Conservation (phyloP, 2,797 vertebrate genomes). For the Squalus acanthias region DNA sequence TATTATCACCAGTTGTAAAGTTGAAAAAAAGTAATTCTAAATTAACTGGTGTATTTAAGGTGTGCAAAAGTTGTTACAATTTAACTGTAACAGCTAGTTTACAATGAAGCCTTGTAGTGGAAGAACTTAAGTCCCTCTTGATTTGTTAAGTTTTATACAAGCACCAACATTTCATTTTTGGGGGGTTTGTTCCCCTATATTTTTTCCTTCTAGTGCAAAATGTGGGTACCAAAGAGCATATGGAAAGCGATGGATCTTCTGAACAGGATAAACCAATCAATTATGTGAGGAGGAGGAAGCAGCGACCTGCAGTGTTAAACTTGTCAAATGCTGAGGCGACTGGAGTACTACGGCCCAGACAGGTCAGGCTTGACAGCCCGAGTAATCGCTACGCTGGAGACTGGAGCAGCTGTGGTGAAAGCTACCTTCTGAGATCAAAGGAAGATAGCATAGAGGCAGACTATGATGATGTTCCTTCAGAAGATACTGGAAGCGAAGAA, state of each 20-base stretch:
- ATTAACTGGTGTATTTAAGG: not conserved
- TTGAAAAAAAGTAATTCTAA: not conserved
- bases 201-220: slow-evolving; percentile 64
- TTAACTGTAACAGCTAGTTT: not conserved
- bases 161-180: slow-evolving; percentile 41
- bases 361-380: slow-evolving; percentile 80
- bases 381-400: slow-evolving; percentile 97
- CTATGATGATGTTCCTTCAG: slow-evolving; percentile 77
- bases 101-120: not conserved
- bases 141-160: not conserved
- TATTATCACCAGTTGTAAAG: not conserved
- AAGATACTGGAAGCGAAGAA: slow-evolving; percentile 59
- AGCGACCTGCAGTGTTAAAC: slow-evolving; percentile 74
- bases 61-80: not conserved
- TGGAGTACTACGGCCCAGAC: slow-evolving; percentile 73
- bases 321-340: slow-evolving; percentile 62
- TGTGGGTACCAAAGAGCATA: slow-evolving; percentile 55
- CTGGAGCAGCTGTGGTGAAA: slow-evolving; percentile 86
- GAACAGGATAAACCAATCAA: slow-evolving; percentile 51
- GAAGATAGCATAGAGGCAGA: slow-evolving; percentile 68
- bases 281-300: slow-evolving; percentile 76
- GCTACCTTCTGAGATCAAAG: slow-evolving; percentile 62
- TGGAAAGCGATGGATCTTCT: slow-evolving; percentile 41
- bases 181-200: slow-evolving; percentile 44
- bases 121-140: not conserved